phyloP scores from a whole-genome alignment of 2,797 vertebrate species.

The Pachyuromys duprasi region DNA sequence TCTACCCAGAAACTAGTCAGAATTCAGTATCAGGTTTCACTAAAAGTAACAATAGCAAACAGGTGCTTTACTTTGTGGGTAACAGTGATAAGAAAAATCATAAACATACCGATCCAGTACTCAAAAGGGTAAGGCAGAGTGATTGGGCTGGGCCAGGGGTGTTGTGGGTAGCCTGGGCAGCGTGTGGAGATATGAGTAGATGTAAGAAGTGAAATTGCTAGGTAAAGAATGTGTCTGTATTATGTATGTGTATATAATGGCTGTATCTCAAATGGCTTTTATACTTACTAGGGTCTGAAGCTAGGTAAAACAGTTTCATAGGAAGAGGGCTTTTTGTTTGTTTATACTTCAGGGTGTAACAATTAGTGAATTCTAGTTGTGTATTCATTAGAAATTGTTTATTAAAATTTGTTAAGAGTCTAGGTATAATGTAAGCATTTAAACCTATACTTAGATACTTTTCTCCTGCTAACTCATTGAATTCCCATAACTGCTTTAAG shows the following conservation, averaged over 20 bases:
- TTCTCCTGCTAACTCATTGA: slow-evolving; percentile 7
- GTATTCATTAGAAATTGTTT: slow-evolving; percentile 46
- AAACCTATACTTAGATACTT: slow-evolving; percentile 28
- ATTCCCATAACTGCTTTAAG: slow-evolving; percentile 2
- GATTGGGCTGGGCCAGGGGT: not conserved
- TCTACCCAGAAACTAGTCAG: not conserved
- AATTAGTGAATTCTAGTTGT: slow-evolving; percentile 32
- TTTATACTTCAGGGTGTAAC: not conserved
- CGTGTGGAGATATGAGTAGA: not conserved
- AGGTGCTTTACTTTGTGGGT: slow-evolving; percentile 12
- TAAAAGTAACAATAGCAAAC: not conserved
- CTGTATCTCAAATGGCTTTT: not conserved
- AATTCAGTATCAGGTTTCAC: not conserved
- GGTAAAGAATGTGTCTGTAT: not conserved
- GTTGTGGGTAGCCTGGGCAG: not conserved
- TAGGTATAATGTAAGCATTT: slow-evolving; percentile 19
- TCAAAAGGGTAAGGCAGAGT: not conserved
- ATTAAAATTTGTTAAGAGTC: slow-evolving; percentile 29
- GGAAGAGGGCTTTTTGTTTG: slow-evolving; percentile 3
- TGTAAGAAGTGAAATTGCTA: not conserved
- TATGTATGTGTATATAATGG: not conserved
- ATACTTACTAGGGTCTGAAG: slow-evolving; percentile 22
- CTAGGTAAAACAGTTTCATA: slow-evolving; percentile 44
- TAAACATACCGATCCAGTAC: not conserved
- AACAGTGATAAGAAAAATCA: slow-evolving; percentile 38